Conservation (phyloP, 2,888 invertebrate species). For the Timema cristinae region DNA sequence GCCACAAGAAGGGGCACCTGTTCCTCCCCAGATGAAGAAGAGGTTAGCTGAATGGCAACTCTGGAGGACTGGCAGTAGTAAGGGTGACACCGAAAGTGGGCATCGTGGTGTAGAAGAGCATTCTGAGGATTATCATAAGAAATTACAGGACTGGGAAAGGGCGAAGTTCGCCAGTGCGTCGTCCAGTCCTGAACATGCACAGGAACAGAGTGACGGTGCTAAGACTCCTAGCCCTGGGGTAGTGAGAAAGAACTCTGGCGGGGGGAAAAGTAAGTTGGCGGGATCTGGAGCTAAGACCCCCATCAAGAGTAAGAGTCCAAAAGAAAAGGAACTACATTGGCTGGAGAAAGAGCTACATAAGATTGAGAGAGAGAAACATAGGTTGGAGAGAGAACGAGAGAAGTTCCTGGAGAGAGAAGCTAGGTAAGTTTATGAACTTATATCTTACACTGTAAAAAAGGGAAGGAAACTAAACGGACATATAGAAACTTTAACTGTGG, state of each 20-base stretch:
- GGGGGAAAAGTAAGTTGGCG: constrained; percentile 26
- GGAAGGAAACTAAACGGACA: too few species aligned
- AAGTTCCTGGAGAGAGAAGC: constrained; percentile 63
- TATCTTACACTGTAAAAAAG: too few species aligned
- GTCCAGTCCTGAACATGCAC: constrained; percentile 50
- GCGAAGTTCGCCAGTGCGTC: constrained; percentile 58
- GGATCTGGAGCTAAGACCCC: constrained; percentile 19
- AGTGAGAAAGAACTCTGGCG: constrained; percentile 23
- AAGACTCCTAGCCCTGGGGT: constrained; percentile 46
- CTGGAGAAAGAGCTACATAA: constrained; percentile 56
- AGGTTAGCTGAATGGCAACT: constrained; percentile 54
- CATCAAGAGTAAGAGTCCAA: constrained; percentile 1
- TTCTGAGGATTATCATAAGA: constrained; percentile 44
- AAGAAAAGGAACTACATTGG: constrained; percentile 50
- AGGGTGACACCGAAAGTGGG: constrained; percentile 13
- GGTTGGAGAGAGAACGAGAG: constrained; percentile 57
- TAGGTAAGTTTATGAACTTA: constrained; percentile 42
- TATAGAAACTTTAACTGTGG: too few species aligned
- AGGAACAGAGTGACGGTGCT: constrained; percentile 19
- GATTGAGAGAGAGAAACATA: constrained; percentile 58
- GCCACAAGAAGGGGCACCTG: constrained; percentile 14
- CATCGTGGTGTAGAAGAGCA: constrained; percentile 37
- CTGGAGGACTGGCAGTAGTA: constrained; percentile 29
- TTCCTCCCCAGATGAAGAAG: constrained; percentile 40
- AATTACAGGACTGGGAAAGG: constrained; percentile 70